Percentiles rank a stretch among this genome's conserved stretches.
Conservation (phyloP, 2,888 invertebrate genomes). For the Epistrophe eligans region DNA sequence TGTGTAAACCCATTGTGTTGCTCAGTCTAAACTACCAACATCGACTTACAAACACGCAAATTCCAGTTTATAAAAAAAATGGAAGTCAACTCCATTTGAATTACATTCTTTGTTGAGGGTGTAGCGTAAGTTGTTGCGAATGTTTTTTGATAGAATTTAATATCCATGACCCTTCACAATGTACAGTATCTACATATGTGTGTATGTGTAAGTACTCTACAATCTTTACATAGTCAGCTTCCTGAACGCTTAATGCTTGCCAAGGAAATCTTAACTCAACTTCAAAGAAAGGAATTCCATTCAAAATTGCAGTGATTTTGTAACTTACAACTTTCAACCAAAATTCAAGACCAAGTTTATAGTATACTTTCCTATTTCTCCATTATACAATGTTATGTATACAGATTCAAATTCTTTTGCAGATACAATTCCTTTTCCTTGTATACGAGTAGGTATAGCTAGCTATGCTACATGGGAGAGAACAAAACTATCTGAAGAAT, state of each 20-base stretch:
- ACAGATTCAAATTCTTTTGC: constrained; percentile 23
- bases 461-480: constrained; percentile 22
- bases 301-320: constrained; percentile 46
- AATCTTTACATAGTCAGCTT: background rate
- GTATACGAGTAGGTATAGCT: too few species aligned
- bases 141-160: constrained; percentile 62
- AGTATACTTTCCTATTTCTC: background rate
- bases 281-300: constrained; percentile 64
- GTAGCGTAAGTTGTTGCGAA: constrained; percentile 30
- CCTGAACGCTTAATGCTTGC: background rate
- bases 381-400: background rate
- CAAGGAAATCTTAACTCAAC: constrained; percentile 40
- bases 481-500: constrained; percentile 67
- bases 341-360: constrained; percentile 3
- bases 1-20: background rate
- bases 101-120: constrained; percentile 53
- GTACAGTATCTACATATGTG: background rate
- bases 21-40: constrained; percentile 10
- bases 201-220: background rate
- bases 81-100: constrained; percentile 66
- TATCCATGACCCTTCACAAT: constrained; percentile 68
- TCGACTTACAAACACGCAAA: constrained; percentile 8
- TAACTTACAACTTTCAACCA: constrained; percentile 10
- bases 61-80: constrained; percentile 9
- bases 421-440: background rate